phyloP scores from a whole-genome alignment of 2,797 vertebrate species.

The Bovichtus variegatus region DNA sequence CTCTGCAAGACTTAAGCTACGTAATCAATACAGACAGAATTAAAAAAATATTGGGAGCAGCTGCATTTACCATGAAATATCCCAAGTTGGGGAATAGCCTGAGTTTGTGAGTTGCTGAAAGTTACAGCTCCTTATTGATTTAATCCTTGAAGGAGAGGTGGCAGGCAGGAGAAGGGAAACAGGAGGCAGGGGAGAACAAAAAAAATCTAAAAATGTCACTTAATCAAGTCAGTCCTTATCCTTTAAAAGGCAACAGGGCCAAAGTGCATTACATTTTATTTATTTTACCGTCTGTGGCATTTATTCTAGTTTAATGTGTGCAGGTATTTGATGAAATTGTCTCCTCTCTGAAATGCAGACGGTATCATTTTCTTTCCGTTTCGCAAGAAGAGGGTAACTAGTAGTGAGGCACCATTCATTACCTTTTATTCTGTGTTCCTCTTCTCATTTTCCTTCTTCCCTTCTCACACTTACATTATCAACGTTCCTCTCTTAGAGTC shows the following conservation, averaged over 20 bases:
- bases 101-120: constrained; percentile 44
- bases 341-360: constrained; percentile 19
- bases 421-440: constrained; percentile 5
- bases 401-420: constrained; percentile 20
- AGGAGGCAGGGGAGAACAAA: neutral
- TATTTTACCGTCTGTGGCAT: constrained; percentile 17
- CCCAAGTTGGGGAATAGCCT: neutral
- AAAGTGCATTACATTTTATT: neutral
- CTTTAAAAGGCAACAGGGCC: neutral
- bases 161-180: constrained; percentile 16
- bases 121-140: constrained; percentile 42
- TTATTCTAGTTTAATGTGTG: neutral
- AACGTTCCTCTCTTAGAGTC: constrained; percentile 9
- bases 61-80: constrained; percentile 26
- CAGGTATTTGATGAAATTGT: constrained; percentile 24
- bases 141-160: constrained; percentile 39
- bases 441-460: neutral
- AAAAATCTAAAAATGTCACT: constrained; percentile 3
- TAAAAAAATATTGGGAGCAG: constrained; percentile 26
- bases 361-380: constrained; percentile 19
- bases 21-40: constrained; percentile 53
- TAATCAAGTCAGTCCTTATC: constrained; percentile 30
- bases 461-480: neutral
- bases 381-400: constrained; percentile 14
- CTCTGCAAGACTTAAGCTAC: constrained; percentile 22